Conservation (phyloP, 2,888 invertebrate genomes). For the Cerceris ruficornis region DNA sequence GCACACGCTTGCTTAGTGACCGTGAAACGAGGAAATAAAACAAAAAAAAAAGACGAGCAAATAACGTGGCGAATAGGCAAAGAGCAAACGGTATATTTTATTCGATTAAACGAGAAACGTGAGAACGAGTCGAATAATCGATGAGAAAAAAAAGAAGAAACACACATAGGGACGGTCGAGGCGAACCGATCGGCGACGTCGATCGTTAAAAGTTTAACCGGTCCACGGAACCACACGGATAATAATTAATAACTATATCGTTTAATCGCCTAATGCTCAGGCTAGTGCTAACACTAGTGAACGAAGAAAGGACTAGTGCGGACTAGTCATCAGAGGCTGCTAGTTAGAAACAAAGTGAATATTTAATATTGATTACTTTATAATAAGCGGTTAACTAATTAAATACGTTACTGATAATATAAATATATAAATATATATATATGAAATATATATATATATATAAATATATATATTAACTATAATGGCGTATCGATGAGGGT, state of each 20-base stretch:
- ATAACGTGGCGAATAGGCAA: not conserved
- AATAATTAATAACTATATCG: conserved; percentile 40
- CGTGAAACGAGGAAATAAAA: not conserved
- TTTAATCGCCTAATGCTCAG: conserved; percentile 75
- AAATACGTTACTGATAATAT: conserved; percentile 46
- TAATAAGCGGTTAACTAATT: conserved; percentile 63
- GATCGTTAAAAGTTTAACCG: conserved; percentile 16
- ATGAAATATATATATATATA: conserved; percentile 11
- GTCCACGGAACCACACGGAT: conserved; percentile 46
- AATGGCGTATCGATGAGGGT: conserved; percentile 21
- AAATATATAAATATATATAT: conserved; percentile 20
- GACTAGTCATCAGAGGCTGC: conserved; percentile 79
- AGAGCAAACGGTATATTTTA: not conserved
- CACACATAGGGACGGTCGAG: conserved; percentile 24
- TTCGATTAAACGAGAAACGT: not conserved
- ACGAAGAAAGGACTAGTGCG: conserved; percentile 70
- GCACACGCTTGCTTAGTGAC: conserved; percentile 1
- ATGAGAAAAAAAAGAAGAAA: not conserved
- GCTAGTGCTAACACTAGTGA: conserved; percentile 76
- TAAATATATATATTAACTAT: conserved; percentile 20
- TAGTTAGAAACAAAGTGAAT: conserved; percentile 75
- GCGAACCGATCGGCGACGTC: conserved; percentile 21
- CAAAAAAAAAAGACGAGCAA: not conserved
- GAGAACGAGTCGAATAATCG: not conserved
- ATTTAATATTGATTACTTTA: conserved; percentile 70